These are phyloP conservation scores for Heliconius congener DNA, from an alignment of 1,140 invertebrate genomes.

Conservation along the genomic window DNA sequence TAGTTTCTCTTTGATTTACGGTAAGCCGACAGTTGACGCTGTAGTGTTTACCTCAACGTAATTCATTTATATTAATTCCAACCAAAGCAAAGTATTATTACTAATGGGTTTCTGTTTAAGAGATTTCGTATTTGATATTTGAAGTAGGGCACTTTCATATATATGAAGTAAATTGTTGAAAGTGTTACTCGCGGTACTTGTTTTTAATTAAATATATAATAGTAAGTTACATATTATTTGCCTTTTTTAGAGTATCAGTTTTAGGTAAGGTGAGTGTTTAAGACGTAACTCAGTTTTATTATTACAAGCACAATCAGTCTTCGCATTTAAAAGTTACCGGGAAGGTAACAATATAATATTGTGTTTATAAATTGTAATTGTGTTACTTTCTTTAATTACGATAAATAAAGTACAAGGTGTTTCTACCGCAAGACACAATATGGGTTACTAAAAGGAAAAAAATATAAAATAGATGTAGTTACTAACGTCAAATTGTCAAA, in stretches of 20 bases:
- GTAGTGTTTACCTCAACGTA: not conserved
- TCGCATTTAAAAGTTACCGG: not conserved
- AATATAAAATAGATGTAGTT: not conserved
- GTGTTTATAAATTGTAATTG: not conserved
- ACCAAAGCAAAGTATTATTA: not conserved
- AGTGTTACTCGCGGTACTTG: not conserved
- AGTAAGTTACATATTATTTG: not conserved
- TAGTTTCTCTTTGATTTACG: slow-evolving; percentile 1
- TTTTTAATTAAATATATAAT: not conserved
- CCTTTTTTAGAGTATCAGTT: not conserved
- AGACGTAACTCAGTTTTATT: not conserved
- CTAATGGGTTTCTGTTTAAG: not conserved
- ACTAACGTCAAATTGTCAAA: not conserved
- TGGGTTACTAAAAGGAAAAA: not conserved
- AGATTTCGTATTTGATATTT: not conserved
- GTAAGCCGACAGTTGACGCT: not conserved
- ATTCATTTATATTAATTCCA: not conserved
- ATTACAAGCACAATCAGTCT: not conserved
- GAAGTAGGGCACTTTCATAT: not conserved
- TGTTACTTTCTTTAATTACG: not conserved
- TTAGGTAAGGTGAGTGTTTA: not conserved
- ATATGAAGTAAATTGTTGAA: not conserved
- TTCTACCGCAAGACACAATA: not conserved
- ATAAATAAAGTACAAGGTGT: not conserved
- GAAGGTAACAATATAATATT: not conserved